Evolutionary conservation across 2,797 vertebrate genomes (phyloP).

Genomic region (Muscicapa comitata): DNA sequence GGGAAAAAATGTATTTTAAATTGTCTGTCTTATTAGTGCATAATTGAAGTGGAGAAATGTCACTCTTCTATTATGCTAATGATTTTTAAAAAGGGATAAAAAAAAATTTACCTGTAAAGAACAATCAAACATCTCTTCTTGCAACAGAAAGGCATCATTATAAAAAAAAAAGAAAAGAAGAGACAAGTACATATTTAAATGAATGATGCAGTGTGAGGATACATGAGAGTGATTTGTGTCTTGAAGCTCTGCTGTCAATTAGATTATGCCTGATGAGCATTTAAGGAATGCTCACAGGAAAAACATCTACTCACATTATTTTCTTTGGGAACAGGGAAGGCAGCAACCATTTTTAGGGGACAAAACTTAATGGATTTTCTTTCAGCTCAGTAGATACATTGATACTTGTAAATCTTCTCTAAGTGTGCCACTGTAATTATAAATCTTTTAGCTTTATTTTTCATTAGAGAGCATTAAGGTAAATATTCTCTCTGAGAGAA

Average conservation of each 20-base stretch:
- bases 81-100: background rate
- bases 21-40: slow-evolving; percentile 8
- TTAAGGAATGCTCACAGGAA: slow-evolving; percentile 45
- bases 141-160: slow-evolving; percentile 32
- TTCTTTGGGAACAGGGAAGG: slow-evolving; percentile 11
- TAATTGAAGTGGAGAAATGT: slow-evolving; percentile 38
- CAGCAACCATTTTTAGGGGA: slow-evolving; percentile 25
- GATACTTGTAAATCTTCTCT: slow-evolving; percentile 44
- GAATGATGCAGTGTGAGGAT: slow-evolving; percentile 14
- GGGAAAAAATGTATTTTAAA: background rate
- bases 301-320: slow-evolving; percentile 20
- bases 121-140: slow-evolving; percentile 49
- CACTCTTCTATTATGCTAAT: slow-evolving; percentile 53
- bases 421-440: slow-evolving; percentile 41
- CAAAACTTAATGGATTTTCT: slow-evolving; percentile 48
- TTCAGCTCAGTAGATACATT: slow-evolving; percentile 9
- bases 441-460: slow-evolving; percentile 50
- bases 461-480: slow-evolving; percentile 36
- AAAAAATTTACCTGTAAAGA: slow-evolving; percentile 21
- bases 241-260: slow-evolving; percentile 36
- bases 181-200: slow-evolving; percentile 43
- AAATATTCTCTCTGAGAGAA: slow-evolving; percentile 17
- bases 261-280: slow-evolving; percentile 26
- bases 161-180: slow-evolving; percentile 4
- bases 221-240: slow-evolving; percentile 15